Percentiles rank a stretch among this genome's conserved stretches.
These are phyloP conservation scores for Strix uralensis DNA, from an alignment of 2,113 vertebrate species.

Conservation along the genomic window DNA sequence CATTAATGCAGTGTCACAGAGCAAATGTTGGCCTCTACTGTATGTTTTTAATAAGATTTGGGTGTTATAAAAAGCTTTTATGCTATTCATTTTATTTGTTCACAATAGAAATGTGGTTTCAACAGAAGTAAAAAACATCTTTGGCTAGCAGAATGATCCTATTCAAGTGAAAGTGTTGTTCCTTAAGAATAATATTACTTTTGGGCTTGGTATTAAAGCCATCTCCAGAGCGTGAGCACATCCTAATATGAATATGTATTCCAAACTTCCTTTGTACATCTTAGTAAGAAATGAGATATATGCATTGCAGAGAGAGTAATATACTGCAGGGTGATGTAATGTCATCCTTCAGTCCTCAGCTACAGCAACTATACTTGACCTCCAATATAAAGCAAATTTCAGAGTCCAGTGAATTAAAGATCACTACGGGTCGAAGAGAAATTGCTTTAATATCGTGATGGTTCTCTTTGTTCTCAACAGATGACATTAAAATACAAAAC, in stretches of 20 bases:
- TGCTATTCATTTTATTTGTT: neutral
- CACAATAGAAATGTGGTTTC: neutral
- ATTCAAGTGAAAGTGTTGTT: neutral
- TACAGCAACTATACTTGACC: neutral
- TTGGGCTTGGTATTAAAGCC: neutral
- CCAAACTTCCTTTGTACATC: neutral
- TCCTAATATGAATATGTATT: neutral
- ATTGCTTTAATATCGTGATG: conserved; percentile 26
- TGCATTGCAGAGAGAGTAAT: neutral
- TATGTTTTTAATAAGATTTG: neutral
- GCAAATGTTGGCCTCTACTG: neutral
- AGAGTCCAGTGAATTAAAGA: conserved; percentile 33
- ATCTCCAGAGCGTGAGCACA: neutral
- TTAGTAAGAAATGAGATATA: neutral
- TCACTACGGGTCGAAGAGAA: conserved; percentile 29
- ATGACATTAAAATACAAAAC: conserved; percentile 12
- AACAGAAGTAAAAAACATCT: neutral
- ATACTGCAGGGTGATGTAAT: neutral
- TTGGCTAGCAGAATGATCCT: neutral
- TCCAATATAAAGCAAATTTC: conserved; percentile 16
- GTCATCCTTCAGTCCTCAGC: neutral
- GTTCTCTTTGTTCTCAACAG: conserved; percentile 32
- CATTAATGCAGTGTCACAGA: neutral
- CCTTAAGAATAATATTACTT: neutral
- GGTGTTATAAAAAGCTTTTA: neutral